Evolutionary conservation across 2,113 vertebrate species (phyloP), one percentile per base, ranked within the genome.

Genomic region (Paraplagusia blochii): DNA sequence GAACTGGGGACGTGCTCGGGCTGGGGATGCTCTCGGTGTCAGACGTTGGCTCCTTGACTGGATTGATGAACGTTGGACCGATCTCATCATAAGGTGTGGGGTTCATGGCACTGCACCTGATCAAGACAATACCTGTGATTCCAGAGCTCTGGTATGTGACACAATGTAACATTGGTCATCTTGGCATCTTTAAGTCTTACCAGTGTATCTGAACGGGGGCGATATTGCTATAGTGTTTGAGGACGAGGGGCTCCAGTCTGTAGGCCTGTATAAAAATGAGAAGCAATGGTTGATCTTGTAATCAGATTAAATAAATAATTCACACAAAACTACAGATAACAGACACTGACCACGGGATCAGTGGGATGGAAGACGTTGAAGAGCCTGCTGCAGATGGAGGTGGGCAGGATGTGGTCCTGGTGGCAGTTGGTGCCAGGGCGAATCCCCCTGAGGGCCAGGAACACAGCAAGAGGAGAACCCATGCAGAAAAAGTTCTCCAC

Each of bases 401-500:
- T 93, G 74, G 97, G 95, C 62, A 99, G 89, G 83, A 98, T 98
- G 79, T 97, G 96, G 67, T 97, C 94, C 87, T 98, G 97, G 76
- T 88, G 90, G 53, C 94, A 94, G 35, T 87, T 92, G 86, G 78
- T 93, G 1, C 95, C 95, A 1, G 96, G 95, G 1, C 95, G 92
- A 83, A 98, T 95, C 57, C 97, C 97, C 58, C 96, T 92, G 71
- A 98, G 54, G 0, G 97, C 96, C 89, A 99, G 83, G 76, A 98
- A 99, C 64, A 98, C 96, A 0, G 97, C 95, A 59, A 99, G 82
- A 9, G 96, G 97, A 64, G 95, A 99, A 19, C 97, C 97, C 96
- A 98, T 95, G 59, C 97, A 99, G 91, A 99, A 99, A 89, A 96
- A 97, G 87, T 98, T 99, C 76, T 98, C 96, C 79, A 99, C 95